Percentiles rank a stretch among this genome's conserved stretches.
Conservation (phyloP, 2,797 vertebrate species). For the Coregonus ussuriensis region DNA sequence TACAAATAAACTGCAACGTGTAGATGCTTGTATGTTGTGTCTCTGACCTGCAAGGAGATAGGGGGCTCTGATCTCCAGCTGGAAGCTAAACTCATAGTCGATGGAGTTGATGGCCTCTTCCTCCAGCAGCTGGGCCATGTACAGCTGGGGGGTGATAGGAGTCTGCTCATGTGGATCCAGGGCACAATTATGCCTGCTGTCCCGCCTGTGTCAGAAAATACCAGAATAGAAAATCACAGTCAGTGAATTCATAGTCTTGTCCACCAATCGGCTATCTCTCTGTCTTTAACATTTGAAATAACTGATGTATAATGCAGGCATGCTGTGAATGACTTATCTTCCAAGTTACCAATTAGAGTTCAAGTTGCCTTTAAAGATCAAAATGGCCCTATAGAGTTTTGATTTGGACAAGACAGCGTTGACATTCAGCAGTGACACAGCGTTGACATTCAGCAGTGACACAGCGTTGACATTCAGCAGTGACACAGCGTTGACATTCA, state of each 20-base stretch:
- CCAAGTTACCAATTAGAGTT: background rate
- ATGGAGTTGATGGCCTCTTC: conserved; percentile 87
- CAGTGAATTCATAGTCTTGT: conserved; percentile 9
- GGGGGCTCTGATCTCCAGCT: conserved; percentile 91
- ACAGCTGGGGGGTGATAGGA: conserved; percentile 77
- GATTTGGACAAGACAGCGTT: background rate
- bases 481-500: too few species aligned
- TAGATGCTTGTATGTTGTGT: background rate
- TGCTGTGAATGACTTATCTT: background rate
- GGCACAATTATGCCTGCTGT: conserved; percentile 71
- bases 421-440: too few species aligned
- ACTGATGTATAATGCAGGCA: background rate
- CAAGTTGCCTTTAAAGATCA: background rate
- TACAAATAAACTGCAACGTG: too few species aligned
- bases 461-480: too few species aligned
- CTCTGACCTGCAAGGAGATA: conserved; percentile 90
- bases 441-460: too few species aligned
- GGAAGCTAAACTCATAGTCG: conserved; percentile 94
- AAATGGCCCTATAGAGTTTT: background rate
- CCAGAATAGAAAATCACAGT: conserved; percentile 32
- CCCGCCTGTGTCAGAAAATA: conserved; percentile 64
- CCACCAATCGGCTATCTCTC: background rate
- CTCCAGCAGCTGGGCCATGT: conserved; percentile 82
- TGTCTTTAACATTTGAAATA: background rate
- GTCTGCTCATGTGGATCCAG: conserved; percentile 65